Evolutionary conservation across 2,888 invertebrate genomes (phyloP).

Genomic region (Netelia fuscicornis): DNA sequence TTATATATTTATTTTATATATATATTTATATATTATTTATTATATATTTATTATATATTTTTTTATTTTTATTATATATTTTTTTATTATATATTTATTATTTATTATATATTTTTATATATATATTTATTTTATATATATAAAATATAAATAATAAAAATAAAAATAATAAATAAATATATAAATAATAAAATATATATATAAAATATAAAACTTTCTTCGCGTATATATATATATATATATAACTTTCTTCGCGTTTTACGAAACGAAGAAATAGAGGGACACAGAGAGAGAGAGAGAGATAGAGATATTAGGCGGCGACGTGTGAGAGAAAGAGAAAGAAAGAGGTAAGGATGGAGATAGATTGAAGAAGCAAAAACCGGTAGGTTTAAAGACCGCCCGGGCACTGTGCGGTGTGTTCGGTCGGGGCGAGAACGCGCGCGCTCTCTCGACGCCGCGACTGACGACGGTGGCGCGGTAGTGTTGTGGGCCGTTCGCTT

Average conservation of each 20-base stretch:
- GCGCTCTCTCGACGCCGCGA: conserved; percentile 56
- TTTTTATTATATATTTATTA: too few species aligned
- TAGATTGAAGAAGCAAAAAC: conserved; percentile 61
- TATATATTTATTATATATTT: too few species aligned
- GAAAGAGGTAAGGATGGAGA: conserved; percentile 8
- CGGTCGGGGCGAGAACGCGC: conserved; percentile 32
- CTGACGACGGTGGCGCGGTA: conserved; percentile 39
- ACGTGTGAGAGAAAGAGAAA: conserved; percentile 28
- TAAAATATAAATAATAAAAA: too few species aligned
- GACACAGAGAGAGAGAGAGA: neutral
- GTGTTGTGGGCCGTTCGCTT: conserved; percentile 51
- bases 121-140: too few species aligned
- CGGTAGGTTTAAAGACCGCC: conserved; percentile 71
- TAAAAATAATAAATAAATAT: too few species aligned
- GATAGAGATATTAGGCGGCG: neutral
- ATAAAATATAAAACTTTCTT: conserved; percentile 14
- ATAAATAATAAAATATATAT: too few species aligned
- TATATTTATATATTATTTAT: too few species aligned
- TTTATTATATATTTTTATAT: too few species aligned
- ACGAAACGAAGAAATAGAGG: neutral
- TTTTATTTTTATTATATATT: too few species aligned
- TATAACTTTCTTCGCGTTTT: conserved; percentile 16
- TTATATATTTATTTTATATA: too few species aligned
- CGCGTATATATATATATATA: neutral
- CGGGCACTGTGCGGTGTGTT: conserved; percentile 42